Percentiles rank a stretch among this genome's conserved stretches.
phyloP scores from a whole-genome alignment of 1,140 invertebrate genomes.

The Antheraea mylitta region DNA sequence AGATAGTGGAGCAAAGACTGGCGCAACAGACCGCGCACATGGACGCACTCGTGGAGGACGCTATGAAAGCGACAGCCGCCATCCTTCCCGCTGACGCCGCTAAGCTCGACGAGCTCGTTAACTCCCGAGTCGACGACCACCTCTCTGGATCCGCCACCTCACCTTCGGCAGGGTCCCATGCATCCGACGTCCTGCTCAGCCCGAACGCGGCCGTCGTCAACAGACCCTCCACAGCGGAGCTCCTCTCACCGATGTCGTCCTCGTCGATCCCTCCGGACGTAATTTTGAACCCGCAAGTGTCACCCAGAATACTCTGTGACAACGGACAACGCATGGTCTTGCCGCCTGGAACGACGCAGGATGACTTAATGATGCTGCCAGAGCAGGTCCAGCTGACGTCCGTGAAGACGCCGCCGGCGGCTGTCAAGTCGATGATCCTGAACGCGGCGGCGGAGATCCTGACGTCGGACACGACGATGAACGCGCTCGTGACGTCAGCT shows the following conservation, averaged over 20 bases:
- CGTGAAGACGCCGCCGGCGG: conserved; percentile 81
- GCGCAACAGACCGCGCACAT: conserved; percentile 76
- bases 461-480: conserved; percentile 78
- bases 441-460: conserved; percentile 83
- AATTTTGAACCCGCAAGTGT: conserved; percentile 82
- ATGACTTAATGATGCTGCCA: conserved; percentile 66
- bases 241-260: conserved; percentile 48
- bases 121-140: conserved; percentile 81
- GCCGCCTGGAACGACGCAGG: conserved; percentile 44
- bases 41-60: conserved; percentile 70
- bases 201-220: conserved; percentile 51
- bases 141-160: conserved; percentile 63
- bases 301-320: conserved; percentile 79
- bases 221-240: conserved; percentile 44
- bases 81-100: conserved; percentile 75
- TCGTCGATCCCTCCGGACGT: conserved; percentile 79
- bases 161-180: conserved; percentile 72
- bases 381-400: conserved; percentile 63
- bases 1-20: conserved; percentile 62
- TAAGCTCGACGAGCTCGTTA: conserved; percentile 83
- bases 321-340: conserved; percentile 54
- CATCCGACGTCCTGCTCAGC: conserved; percentile 77
- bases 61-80: conserved; percentile 70
- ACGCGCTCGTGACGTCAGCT: conserved; percentile 72
- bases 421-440: conserved; percentile 83